A percentile compares a stretch with the other conserved stretches of the same genome.
Conservation (phyloP, 2,888 invertebrate species). For the Morpho achilles region DNA sequence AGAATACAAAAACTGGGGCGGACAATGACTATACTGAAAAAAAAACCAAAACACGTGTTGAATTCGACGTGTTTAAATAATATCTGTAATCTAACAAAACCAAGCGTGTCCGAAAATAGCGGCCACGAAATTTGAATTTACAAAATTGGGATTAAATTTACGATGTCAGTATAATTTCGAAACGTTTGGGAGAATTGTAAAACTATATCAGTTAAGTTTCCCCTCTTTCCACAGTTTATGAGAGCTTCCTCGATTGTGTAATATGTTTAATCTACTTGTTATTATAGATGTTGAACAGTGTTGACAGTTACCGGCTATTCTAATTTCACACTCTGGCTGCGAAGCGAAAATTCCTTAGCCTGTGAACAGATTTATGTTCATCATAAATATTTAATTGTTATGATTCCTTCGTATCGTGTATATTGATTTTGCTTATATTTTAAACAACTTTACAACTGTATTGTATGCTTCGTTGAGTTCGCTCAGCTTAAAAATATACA, state of each 20-base stretch:
- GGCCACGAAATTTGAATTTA: constrained; percentile 11
- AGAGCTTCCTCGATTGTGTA: constrained; percentile 10
- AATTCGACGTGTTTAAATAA: constrained; percentile 13
- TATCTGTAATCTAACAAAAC: constrained; percentile 4
- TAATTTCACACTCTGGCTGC: constrained; percentile 22
- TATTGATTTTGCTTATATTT: too few relatives aligned
- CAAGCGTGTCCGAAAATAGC: constrained; percentile 11
- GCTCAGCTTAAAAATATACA: too few relatives aligned
- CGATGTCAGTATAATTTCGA: constrained; percentile 8
- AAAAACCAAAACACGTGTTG: constrained; percentile 8
- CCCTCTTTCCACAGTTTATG: constrained; percentile 20
- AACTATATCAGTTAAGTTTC: constrained; percentile 21
- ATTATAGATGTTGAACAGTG: neutral
- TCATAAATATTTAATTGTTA: neutral
- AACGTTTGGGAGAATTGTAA: constrained; percentile 18
- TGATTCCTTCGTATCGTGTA: constrained; percentile 1
- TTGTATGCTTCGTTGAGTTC: too few relatives aligned
- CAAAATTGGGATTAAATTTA: constrained; percentile 12
- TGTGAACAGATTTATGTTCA: constrained; percentile 26
- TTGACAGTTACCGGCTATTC: constrained; percentile 3
- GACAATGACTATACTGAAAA: constrained; percentile 8
- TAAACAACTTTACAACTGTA: too few relatives aligned
- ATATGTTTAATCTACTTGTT: neutral
- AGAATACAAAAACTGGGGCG: neutral
- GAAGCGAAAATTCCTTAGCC: constrained; percentile 30